Evolutionary conservation across 2,888 invertebrate species (phyloP), one percentile per base, ranked within the genome.

Genomic region (Cantharis rufa): DNA sequence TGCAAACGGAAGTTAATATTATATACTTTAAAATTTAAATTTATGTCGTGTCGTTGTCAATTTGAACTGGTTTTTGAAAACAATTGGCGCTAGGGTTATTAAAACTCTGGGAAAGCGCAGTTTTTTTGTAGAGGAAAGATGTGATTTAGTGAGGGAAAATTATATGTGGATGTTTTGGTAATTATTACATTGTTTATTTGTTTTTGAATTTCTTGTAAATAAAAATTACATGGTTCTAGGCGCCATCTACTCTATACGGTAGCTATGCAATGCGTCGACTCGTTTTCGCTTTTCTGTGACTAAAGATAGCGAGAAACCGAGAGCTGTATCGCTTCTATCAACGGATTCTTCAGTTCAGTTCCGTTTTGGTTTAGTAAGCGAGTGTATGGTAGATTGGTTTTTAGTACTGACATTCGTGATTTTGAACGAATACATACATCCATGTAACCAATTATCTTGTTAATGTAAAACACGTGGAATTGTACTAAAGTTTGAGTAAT

Each of bases 201-300:
- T 48, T 48, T 48, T n/a, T n/a, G n/a, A 48, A 48, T 48, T n/a
- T n/a, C 48, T 48, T 48, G 48, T 48, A 48, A 48, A 66, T 21
- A 66, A 66, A 66, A 21, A 66, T 18, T 21, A 21, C n/a, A 15
- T 66, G 24, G 64, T 66, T 66, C 21, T 66, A 85, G 87, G 83
- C 80, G 77, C 77, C 77, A 74, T 77, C 77, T 78, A 74, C 69
- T 73, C 21, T 62, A 32, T 15, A 71, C 64, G 74, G 27, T 71
- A 72, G 78, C 66, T 72, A 75, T 78, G 75, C 66, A 69, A 75
- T 75, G 78, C 78, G 78, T 78, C 78, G 78, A 78, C 78, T 78
- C 78, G 75, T 75, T 66, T 72, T 78, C 78, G 75, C 75, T 66
- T 72, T 77, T 78, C 72, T 71, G 75, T 71, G 75, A 71, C 61